A percentile compares a stretch with the other conserved stretches of the same genome.
Evolutionary conservation across 30 jellyfish, hydroid and myxozoan species (phyloP).

Genomic region (Hydractinia echinata): DNA sequence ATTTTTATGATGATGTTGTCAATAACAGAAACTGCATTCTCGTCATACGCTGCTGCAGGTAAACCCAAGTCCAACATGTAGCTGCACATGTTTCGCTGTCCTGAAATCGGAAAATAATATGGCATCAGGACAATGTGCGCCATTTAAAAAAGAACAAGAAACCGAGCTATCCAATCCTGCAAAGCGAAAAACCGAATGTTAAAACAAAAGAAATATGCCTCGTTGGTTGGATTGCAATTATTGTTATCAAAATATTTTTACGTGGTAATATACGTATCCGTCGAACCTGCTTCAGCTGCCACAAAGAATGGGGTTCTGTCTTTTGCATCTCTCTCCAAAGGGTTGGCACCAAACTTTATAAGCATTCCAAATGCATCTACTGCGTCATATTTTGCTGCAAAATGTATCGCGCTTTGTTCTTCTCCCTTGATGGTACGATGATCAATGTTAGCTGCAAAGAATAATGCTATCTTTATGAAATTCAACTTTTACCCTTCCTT

Average conservation of each 20-base stretch:
- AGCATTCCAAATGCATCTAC: constrained; percentile 8
- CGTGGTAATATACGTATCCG: too few species aligned
- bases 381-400: constrained; percentile 30
- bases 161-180: too few species aligned
- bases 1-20: neutral
- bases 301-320: constrained; percentile 12
- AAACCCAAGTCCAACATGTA: constrained; percentile 1
- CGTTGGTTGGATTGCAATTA: too few species aligned
- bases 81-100: neutral
- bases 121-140: too few species aligned
- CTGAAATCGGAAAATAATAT: neutral
- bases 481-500: too few species aligned
- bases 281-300: constrained; percentile 31
- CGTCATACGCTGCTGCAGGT: neutral
- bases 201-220: too few species aligned
- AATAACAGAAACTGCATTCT: neutral
- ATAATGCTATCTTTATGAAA: neutral
- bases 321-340: constrained; percentile 23
- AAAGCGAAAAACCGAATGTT: too few species aligned
- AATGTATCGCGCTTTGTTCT: constrained; percentile 19
- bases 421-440: constrained; percentile 21
- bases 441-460: neutral
- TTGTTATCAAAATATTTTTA: too few species aligned
- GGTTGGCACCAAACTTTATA: constrained; percentile 22
- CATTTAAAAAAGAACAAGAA: too few species aligned